Evolutionary conservation across 2,113 vertebrate genomes (phyloP).

Genomic region (Tringa solitaria): DNA sequence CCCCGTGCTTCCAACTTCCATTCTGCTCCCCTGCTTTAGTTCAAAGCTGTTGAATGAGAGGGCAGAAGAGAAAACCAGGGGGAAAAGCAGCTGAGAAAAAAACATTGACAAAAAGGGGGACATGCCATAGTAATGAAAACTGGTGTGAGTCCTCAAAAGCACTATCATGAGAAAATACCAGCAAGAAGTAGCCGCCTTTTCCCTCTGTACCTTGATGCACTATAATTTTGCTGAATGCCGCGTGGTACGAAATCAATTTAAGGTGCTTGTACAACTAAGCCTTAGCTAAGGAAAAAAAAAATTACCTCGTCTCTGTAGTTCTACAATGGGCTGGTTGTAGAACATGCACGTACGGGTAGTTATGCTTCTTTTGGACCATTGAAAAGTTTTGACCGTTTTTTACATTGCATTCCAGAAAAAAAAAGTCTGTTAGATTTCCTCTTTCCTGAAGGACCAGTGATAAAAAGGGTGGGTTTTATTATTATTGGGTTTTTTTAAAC

Average conservation of each 20-base stretch:
- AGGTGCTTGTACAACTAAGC: not conserved
- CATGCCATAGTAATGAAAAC: not conserved
- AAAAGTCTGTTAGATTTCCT: not conserved
- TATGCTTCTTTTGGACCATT: not conserved
- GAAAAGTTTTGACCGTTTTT: not conserved
- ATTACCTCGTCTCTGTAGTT: not conserved
- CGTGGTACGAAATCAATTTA: rapidly evolving
- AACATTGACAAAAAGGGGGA: not conserved
- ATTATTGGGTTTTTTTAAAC: not conserved
- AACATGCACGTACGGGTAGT: not conserved
- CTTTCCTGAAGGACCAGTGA: not conserved
- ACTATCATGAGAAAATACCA: not conserved
- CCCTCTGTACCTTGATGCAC: not conserved
- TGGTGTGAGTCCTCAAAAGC: not conserved
- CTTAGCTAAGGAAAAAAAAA: not conserved
- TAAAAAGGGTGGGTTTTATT: not conserved
- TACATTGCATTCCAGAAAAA: not conserved
- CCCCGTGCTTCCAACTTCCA: not conserved
- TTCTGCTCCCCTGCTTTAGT: not conserved
- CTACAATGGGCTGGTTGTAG: rapidly evolving
- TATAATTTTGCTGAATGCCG: not conserved
- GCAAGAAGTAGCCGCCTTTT: not conserved
- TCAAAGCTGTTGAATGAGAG: not conserved
- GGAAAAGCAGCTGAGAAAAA: not conserved
- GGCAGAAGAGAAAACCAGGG: not conserved